Conservation (phyloP, 1,140 invertebrate genomes). For the Halyomorpha halys region DNA sequence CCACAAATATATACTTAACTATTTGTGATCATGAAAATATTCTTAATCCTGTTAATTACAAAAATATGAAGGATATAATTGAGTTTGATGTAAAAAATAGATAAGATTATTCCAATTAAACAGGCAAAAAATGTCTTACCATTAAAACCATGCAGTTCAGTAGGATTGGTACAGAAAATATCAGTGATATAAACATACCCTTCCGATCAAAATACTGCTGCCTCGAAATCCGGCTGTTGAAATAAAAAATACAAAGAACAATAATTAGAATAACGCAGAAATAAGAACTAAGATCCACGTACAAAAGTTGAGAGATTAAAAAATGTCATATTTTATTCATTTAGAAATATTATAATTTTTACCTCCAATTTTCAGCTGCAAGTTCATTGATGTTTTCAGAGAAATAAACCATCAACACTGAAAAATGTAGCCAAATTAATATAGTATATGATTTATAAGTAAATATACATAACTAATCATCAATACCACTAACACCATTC, state of each 20-base stretch:
- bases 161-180: constrained; percentile 81
- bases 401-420: constrained; percentile 75
- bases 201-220: constrained; percentile 90
- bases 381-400: constrained; percentile 80
- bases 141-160: constrained; percentile 87
- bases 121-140: constrained; percentile 48
- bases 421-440: constrained; percentile 33
- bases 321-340: no score
- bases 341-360: constrained; percentile 31
- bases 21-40: no score
- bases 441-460: neutral
- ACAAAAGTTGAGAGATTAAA: neutral
- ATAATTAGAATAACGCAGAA: neutral
- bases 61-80: no score
- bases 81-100: no score
- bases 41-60: no score
- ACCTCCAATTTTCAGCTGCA: constrained; percentile 71
- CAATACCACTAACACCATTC: no score
- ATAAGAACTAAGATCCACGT: no score
- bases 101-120: no score
- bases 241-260: constrained; percentile 30
- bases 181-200: constrained; percentile 82
- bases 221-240: constrained; percentile 58
- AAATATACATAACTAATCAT: no score
- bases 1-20: no score